phyloP scores from a whole-genome alignment of 1,140 invertebrate species.

The Magallana gigas region DNA sequence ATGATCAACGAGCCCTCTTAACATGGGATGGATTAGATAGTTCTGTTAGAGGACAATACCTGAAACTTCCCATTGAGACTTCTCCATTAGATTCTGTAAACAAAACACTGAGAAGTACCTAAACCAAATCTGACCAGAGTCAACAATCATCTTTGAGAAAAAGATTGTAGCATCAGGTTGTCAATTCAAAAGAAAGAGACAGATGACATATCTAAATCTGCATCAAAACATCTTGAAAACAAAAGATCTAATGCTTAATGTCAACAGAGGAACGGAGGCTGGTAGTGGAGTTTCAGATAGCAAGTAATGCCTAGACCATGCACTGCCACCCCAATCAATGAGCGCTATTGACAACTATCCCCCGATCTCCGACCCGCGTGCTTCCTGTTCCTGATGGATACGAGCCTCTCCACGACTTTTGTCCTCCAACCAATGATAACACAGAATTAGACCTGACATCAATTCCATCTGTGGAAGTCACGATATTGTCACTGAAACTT shows the following conservation, averaged over 20 bases:
- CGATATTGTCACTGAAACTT: too few species aligned
- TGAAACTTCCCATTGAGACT: too few species aligned
- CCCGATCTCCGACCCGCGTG: neutral
- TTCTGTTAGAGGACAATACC: too few species aligned
- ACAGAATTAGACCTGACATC: neutral
- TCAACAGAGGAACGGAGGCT: neutral
- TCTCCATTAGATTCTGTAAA: too few species aligned
- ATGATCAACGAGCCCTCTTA: too few species aligned
- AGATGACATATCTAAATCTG: conserved; percentile 9
- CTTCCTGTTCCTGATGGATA: neutral
- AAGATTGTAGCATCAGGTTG: too few species aligned
- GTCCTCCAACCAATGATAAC: neutral
- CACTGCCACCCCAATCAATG: neutral
- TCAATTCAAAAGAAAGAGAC: neutral
- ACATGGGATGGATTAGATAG: too few species aligned
- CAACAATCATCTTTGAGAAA: too few species aligned
- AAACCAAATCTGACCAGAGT: too few species aligned
- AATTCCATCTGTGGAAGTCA: neutral
- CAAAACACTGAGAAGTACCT: too few species aligned
- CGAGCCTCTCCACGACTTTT: neutral
- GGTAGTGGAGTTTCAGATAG: neutral
- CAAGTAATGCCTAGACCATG: neutral
- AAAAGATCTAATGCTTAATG: neutral
- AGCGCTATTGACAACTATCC: neutral
- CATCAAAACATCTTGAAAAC: neutral